Evolutionary conservation across 2,888 invertebrate genomes (phyloP).

Genomic region (Prosopocoilus inquinatus): DNA sequence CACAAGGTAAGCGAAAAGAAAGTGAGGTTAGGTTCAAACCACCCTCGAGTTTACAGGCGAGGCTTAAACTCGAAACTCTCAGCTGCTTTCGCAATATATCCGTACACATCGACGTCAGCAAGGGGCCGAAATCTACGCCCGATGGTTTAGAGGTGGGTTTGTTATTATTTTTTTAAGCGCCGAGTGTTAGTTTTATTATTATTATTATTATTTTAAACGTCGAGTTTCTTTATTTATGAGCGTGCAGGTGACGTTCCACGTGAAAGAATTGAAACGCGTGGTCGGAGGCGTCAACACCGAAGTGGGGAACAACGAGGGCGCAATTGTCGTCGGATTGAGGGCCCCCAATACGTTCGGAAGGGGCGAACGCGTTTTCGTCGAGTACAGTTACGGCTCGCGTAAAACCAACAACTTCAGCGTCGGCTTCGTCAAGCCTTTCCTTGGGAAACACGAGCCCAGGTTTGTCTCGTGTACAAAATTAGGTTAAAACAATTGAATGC

Average conservation of each 20-base stretch:
- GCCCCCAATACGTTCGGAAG: constrained; percentile 85
- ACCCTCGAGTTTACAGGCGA: constrained; percentile 55
- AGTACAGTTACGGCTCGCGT: constrained; percentile 81
- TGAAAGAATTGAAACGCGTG: constrained; percentile 77
- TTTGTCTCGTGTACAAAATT: constrained; percentile 51
- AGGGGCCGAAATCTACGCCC: constrained; percentile 71
- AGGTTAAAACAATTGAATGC: not conserved
- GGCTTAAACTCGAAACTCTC: constrained; percentile 73
- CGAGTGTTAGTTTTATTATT: too few relatives aligned
- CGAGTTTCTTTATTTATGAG: not conserved
- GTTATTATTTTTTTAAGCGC: not conserved
- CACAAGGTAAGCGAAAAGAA: constrained; percentile 55
- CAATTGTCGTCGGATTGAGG: constrained; percentile 70
- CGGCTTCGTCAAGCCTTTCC: constrained; percentile 80
- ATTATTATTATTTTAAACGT: too few relatives aligned
- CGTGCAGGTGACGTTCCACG: constrained; percentile 78
- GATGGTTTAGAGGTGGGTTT: constrained; percentile 76
- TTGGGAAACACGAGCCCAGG: constrained; percentile 64
- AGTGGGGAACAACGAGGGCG: constrained; percentile 90
- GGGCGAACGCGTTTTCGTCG: constrained; percentile 78
- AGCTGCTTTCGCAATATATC: constrained; percentile 88
- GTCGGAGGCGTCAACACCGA: constrained; percentile 84
- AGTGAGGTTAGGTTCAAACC: not conserved
- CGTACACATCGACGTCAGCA: constrained; percentile 84
- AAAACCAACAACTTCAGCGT: constrained; percentile 79